These are phyloP conservation scores for Camelus bactrianus DNA, from an alignment of 2,113 vertebrate species.

Conservation along the genomic window DNA sequence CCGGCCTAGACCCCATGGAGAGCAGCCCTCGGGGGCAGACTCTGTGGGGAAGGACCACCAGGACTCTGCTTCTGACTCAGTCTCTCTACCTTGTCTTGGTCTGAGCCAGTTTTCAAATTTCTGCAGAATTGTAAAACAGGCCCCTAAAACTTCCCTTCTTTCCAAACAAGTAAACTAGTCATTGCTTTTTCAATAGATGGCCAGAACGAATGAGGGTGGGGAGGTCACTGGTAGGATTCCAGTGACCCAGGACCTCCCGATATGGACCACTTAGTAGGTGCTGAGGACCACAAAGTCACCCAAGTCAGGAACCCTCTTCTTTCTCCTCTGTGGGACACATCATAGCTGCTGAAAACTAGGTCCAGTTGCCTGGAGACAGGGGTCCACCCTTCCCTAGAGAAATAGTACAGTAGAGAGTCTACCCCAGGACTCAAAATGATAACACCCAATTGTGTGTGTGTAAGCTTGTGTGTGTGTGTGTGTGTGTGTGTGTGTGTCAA, in stretches of 20 bases:
- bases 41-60: neutral
- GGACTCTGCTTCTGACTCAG: neutral
- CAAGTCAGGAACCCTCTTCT: neutral
- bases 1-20: neutral
- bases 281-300: neutral
- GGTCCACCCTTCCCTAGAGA: neutral
- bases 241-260: neutral
- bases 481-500: neutral
- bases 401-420: neutral
- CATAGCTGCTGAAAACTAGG: neutral
- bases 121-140: neutral
- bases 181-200: neutral
- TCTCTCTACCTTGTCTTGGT: neutral
- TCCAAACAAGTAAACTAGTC: neutral
- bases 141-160: neutral
- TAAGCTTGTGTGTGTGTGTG: neutral
- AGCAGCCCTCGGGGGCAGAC: neutral
- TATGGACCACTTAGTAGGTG: neutral
- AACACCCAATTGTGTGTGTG: neutral
- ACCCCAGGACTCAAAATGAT: too few species aligned
- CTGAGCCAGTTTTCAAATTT: neutral
- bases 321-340: neutral
- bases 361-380: neutral
- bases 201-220: neutral
- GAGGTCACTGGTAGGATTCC: neutral